Base-by-base conservation (phyloP, 2,888 invertebrate genomes). In the Parasteatoda lunata region DNA sequence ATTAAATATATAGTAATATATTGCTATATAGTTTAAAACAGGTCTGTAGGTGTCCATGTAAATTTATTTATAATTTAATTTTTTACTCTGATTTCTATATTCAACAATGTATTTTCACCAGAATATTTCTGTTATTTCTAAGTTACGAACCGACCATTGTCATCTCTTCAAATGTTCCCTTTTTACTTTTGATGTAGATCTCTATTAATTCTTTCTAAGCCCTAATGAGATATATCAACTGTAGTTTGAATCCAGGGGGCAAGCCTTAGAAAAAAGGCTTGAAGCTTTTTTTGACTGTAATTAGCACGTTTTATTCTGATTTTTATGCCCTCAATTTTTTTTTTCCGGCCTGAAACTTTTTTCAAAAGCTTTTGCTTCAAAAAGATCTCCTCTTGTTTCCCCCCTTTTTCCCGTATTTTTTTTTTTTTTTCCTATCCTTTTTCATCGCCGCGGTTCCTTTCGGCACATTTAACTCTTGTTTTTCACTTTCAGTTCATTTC, bases 391-490 rank as follows among this genome's bases (percentile, higher is more conserved):
- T 65, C 76, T 30, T 30, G 30, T 30, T 30, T 30, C 30, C 64
- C 64, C 72, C 65, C 6, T 82, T 82, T 72, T 70, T 48, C 72
- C 75, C 81, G 48, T 59, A 45, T 3, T 3, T 69, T 68, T 51
- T 65, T 69, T 72, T 49, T 72, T 11, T 72, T 77, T 77, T 59
- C 30, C 47, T 13, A 45, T 71, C 47, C 71, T 30, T 6, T 71
- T 52, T 65, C 59, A 15, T n/a, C 49, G 45, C 79, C 64, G 75
- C 76, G 70, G 59, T 85, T 80, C 80, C 77, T 80, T 86, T 86
- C 85, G 85, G 85, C 80, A 82, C 87, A 87, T 87, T 87, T 77
- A 87, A 87, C 81, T 73, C 81, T 82, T 87, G 87, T 87, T 87
- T 87, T 82, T 87, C 87, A 87, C 87, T 87, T 82, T 68, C 82